Conservation (phyloP, 2,797 vertebrate species). For the Sebastes melanostomus region DNA sequence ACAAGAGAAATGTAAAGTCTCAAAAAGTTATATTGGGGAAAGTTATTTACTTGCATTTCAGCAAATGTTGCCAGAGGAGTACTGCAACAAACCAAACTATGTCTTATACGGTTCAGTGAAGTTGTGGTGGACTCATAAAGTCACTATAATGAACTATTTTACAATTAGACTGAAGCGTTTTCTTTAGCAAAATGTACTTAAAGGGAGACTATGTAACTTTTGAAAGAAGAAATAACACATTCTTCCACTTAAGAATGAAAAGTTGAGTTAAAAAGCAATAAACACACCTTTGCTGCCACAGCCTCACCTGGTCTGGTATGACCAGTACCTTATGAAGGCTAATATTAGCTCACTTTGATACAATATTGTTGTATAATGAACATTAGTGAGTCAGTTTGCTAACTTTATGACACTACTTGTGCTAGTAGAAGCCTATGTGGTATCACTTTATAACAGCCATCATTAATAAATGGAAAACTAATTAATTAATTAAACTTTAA, state of each 20-base stretch:
- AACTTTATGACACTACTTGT: fast-evolving
- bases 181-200: neutral
- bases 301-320: neutral
- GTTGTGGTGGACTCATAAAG: neutral
- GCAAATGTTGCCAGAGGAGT: neutral
- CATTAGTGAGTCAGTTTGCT: neutral
- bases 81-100: neutral
- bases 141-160: neutral
- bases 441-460: neutral
- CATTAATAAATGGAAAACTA: no score
- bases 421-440: no score
- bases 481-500: no score
- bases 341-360: neutral
- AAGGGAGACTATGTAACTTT: neutral
- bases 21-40: neutral
- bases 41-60: slow-evolving; percentile 6
- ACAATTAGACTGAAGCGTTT: neutral
- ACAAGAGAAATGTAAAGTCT: slow-evolving; percentile 3
- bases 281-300: neutral
- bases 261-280: neutral
- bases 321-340: neutral
- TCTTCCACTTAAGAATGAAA: neutral
- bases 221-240: neutral
- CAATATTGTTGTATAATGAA: neutral
- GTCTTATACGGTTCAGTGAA: neutral